Evolutionary conservation across 2,888 invertebrate species (phyloP).

Genomic region (Patella depressa): DNA sequence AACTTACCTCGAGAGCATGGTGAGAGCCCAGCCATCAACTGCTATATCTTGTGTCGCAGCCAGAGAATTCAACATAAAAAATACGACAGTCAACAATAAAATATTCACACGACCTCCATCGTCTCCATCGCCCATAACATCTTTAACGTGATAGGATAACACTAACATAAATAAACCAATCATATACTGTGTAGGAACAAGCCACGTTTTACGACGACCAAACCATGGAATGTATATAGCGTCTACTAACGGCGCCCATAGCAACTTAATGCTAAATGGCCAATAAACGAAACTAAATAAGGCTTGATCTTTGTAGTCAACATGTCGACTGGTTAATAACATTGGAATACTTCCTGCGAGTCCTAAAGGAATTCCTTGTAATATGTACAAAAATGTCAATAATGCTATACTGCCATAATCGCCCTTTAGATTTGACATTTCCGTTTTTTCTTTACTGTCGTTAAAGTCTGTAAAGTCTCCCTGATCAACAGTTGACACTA

Average conservation of each 20-base stretch:
- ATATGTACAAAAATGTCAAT: conserved; percentile 90
- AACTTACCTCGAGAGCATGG: conserved; percentile 90
- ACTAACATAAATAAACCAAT: conserved; percentile 90
- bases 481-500: conserved; percentile 25
- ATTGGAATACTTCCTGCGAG: conserved; percentile 94
- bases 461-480: conserved; percentile 17
- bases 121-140: conserved; percentile 81
- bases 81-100: conserved; percentile 81
- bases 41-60: conserved; percentile 99
- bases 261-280: conserved; percentile 89
- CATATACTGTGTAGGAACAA: conserved; percentile 93
- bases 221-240: conserved; percentile 86
- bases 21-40: conserved; percentile 99
- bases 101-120: conserved; percentile 49
- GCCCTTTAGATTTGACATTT: conserved; percentile 44
- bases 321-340: conserved; percentile 91
- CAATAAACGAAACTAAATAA: conserved; percentile 88
- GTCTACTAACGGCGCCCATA: conserved; percentile 99
- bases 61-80: conserved; percentile 92
- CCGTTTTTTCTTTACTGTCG: conserved; percentile 17
- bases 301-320: conserved; percentile 93
- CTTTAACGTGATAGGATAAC: conserved; percentile 77
- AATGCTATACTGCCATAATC: conserved; percentile 82
- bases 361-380: conserved; percentile 90
- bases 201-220: conserved; percentile 90